Percentiles rank a stretch among this genome's conserved stretches.
Conservation (phyloP, 2,797 vertebrate species). For the Sebastes trivittatus region DNA sequence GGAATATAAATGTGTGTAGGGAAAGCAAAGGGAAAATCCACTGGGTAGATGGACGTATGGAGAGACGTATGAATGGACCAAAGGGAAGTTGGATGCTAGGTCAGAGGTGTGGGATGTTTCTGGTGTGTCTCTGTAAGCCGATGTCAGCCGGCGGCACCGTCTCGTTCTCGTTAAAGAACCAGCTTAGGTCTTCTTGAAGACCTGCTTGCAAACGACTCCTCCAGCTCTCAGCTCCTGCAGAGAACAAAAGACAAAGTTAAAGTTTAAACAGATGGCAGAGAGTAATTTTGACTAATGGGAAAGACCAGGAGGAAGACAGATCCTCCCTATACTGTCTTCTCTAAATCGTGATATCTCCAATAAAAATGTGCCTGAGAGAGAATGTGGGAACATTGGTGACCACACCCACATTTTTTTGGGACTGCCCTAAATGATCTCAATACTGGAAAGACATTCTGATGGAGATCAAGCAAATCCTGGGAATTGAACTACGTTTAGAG, state of each 20-base stretch:
- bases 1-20: neutral
- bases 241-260: neutral
- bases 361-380: neutral
- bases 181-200: slow-evolving; percentile 81
- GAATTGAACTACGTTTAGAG: too few species aligned
- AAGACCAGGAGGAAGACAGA: neutral
- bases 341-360: neutral
- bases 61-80: slow-evolving; percentile 2
- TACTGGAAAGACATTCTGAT: neutral
- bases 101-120: slow-evolving; percentile 3
- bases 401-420: too few species aligned
- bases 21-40: neutral
- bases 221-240: slow-evolving; percentile 82
- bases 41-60: neutral
- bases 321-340: neutral
- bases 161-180: neutral
- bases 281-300: neutral
- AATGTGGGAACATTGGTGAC: too few species aligned
- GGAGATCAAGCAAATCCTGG: neutral
- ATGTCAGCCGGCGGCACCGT: slow-evolving; percentile 8
- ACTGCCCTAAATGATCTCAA: too few species aligned
- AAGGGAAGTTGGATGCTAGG: neutral
- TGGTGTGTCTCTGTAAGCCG: slow-evolving; percentile 12
- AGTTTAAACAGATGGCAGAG: neutral
- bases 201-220: slow-evolving; percentile 74